Percentiles rank a stretch among this genome's conserved stretches.
These are phyloP conservation scores for Tribolium madens DNA, from an alignment of 1,140 invertebrate genomes.

Conservation along the genomic window DNA sequence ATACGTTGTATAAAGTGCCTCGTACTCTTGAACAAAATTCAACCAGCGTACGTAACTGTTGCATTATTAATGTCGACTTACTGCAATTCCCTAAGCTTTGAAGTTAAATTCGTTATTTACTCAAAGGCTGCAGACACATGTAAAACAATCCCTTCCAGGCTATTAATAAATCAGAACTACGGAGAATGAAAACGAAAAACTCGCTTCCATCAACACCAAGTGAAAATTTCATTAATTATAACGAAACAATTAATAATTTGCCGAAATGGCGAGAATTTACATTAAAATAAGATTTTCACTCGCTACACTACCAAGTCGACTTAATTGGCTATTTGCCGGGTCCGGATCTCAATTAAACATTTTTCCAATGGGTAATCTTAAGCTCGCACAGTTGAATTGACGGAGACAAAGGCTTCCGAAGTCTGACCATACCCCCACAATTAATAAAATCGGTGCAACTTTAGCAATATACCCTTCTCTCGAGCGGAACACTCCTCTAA, in stretches of 20 bases:
- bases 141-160: neutral
- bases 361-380: neutral
- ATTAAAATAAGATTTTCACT: conserved; percentile 10
- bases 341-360: conserved; percentile 3
- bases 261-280: neutral
- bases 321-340: conserved; percentile 8
- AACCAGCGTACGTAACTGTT: too few relatives aligned
- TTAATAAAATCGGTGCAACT: too few relatives aligned
- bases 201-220: neutral
- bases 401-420: too few relatives aligned
- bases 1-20: too few relatives aligned
- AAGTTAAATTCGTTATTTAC: too few relatives aligned
- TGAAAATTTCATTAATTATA: neutral
- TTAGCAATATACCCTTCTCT: too few relatives aligned
- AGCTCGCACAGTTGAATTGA: neutral
- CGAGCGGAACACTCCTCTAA: too few relatives aligned
- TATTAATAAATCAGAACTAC: conserved; percentile 5
- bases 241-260: conserved; percentile 5
- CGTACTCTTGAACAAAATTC: too few relatives aligned
- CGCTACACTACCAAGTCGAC: neutral
- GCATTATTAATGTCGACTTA: too few relatives aligned
- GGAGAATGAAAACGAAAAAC: neutral
- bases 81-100: too few relatives aligned
- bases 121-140: too few relatives aligned
- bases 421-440: too few relatives aligned